Base-by-base conservation (phyloP, 2,113 vertebrate species). In the Chlamydotis undulata region DNA sequence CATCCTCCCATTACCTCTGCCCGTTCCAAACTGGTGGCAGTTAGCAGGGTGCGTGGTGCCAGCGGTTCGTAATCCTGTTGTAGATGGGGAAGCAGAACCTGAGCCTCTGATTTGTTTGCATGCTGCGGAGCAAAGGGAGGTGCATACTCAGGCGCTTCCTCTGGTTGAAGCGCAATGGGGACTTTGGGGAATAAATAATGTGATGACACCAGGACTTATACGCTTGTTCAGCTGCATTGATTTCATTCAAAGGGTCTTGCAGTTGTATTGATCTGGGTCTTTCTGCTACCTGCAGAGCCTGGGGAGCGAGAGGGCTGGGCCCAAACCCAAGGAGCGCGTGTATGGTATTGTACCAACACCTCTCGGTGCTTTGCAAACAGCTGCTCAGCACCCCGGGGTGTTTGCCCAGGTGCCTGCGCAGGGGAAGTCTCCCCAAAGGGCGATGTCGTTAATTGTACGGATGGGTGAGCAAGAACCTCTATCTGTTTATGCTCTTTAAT, bases 171-270 rank as follows among this genome's bases (percentile, higher is more conserved):
- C 12, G 1, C 65, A 74, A 82, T 55, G 67, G 50, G 76, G 69
- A 43, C 83, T 87, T 86, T 22, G 59, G 90, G 89, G 89, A 89
- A 89, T 96, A 96, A 94, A 96, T 95, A 92, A 85, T 26, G 74
- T 60, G 94, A 87, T 85, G 94, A 89, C 94, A 93, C 90, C 63
- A 26, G 92, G 89, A 89, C 70, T 92, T 87, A 79, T 9, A 56
- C 6, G 63, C 92, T 91, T 90, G 83, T 94, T 93, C 94, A 81
- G 93, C 93, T 89, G 93, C 95, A 95, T 92, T 67, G 96, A 97
- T 97, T 89, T 87, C 55, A 75, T 87, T 89, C 95, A 39, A 39
- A 95, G 92, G 89, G 83, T 64, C 84, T 94, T 1, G 7, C 7
- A 13, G 80, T 26, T 59, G 50, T 92, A 97, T 96, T 70, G 94